Conservation (phyloP, 2,113 vertebrate genomes). For the Boulengeromyrus knoepffleri region DNA sequence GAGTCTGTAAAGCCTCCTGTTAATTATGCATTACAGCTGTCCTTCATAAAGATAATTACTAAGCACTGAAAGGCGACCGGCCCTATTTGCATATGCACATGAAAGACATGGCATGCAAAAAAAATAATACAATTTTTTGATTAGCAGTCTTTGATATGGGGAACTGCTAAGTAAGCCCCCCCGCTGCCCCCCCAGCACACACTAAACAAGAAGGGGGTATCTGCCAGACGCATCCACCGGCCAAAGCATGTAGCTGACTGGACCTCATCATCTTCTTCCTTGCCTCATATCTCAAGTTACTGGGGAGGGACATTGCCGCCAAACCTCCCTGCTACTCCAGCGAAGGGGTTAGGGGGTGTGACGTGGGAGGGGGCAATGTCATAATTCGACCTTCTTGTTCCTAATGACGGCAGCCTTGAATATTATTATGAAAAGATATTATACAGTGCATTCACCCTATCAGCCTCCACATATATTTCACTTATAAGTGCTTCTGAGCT, state of each 20-base stretch:
- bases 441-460: conserved; percentile 57
- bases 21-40: conserved; percentile 99
- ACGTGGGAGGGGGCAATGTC: conserved; percentile 29
- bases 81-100: conserved; percentile 89
- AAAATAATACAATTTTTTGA: conserved; percentile 93
- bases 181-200: background rate
- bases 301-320: conserved; percentile 50
- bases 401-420: conserved; percentile 54
- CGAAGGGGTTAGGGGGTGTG: conserved; percentile 28
- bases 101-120: conserved; percentile 95
- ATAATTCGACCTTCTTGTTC: conserved; percentile 47
- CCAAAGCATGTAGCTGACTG: background rate
- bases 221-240: conserved; percentile 30
- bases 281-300: conserved; percentile 24
- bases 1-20: conserved; percentile 92
- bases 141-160: conserved; percentile 90
- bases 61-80: conserved; percentile 93
- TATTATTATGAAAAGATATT: conserved; percentile 57
- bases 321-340: conserved; percentile 25
- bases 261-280: conserved; percentile 19
- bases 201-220: conserved; percentile 35
- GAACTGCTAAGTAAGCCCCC: conserved; percentile 79
- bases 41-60: conserved; percentile 99
- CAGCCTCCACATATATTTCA: conserved; percentile 59
- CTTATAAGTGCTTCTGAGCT: conserved; percentile 63